A percentile compares a stretch with the other conserved stretches of the same genome.
phyloP scores from a whole-genome alignment of 2,888 invertebrate species.

The Brachypalpus laphriformis region DNA sequence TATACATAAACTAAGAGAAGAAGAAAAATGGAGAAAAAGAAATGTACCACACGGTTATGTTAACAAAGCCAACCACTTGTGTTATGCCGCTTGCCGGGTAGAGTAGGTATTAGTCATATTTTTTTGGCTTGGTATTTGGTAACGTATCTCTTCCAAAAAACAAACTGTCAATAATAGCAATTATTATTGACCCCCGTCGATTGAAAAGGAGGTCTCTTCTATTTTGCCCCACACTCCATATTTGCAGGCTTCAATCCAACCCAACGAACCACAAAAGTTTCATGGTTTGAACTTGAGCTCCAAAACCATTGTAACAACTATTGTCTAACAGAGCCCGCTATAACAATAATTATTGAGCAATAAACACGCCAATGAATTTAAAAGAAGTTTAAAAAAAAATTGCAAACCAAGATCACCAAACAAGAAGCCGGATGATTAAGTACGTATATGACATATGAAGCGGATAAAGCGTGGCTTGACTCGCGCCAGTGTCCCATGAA shows the following conservation, averaged over 20 bases:
- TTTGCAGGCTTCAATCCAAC: not conserved
- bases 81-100: not conserved
- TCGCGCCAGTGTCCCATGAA: not conserved
- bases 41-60: not conserved
- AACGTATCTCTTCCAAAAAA: not conserved
- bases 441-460: not conserved
- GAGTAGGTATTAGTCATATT: not conserved
- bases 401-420: conserved; percentile 24
- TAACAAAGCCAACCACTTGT: not conserved
- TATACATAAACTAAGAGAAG: not conserved
- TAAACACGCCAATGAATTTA: conserved; percentile 54
- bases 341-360: conserved; percentile 43
- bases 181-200: not conserved
- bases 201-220: not conserved
- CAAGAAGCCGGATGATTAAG: conserved; percentile 27
- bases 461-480: not conserved
- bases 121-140: not conserved
- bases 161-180: not conserved
- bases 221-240: not conserved
- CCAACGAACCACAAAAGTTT: conserved; percentile 12
- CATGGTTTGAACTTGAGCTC: conserved; percentile 62
- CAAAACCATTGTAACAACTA: conserved; percentile 38
- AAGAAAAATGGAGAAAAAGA: not conserved
- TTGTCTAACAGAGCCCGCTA: conserved; percentile 13
- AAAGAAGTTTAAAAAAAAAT: conserved; percentile 40